These are phyloP conservation scores for Rhabdomys pumilio DNA, from an alignment of 2,797 vertebrate species.

Conservation along the genomic window DNA sequence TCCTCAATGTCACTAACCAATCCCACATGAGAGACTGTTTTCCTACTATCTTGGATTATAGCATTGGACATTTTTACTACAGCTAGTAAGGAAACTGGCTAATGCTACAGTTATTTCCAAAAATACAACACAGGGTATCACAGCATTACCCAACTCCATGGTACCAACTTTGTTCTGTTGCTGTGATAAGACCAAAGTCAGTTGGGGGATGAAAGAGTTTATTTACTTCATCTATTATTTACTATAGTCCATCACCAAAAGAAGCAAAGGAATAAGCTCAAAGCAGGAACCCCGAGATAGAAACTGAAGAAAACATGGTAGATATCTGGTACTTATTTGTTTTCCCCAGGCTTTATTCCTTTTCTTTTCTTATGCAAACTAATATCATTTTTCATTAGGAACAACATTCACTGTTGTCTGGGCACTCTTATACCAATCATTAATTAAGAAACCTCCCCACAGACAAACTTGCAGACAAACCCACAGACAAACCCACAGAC, in stretches of 20 bases:
- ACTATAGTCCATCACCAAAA: neutral
- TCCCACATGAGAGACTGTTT: neutral
- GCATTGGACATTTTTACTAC: neutral
- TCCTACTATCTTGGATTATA: neutral
- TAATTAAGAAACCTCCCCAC: neutral
- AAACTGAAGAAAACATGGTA: too few relatives aligned
- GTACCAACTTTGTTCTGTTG: neutral
- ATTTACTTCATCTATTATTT: neutral
- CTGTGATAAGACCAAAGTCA: neutral
- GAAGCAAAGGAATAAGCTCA: neutral
- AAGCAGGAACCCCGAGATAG: neutral
- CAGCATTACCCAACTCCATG: neutral
- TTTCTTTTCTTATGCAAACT: neutral
- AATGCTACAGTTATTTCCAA: neutral
- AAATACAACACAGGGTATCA: neutral
- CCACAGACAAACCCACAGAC: neutral
- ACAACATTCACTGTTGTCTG: neutral
- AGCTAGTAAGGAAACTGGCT: neutral
- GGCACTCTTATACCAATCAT: neutral
- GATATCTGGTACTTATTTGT: too few relatives aligned
- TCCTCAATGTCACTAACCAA: rapidly evolving
- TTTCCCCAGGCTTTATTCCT: neutral
- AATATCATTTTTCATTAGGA: neutral
- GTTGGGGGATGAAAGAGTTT: neutral
- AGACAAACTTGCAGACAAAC: too few relatives aligned